Evolutionary conservation across 1,140 invertebrate genomes (phyloP).

Genomic region (Cydia amplana): DNA sequence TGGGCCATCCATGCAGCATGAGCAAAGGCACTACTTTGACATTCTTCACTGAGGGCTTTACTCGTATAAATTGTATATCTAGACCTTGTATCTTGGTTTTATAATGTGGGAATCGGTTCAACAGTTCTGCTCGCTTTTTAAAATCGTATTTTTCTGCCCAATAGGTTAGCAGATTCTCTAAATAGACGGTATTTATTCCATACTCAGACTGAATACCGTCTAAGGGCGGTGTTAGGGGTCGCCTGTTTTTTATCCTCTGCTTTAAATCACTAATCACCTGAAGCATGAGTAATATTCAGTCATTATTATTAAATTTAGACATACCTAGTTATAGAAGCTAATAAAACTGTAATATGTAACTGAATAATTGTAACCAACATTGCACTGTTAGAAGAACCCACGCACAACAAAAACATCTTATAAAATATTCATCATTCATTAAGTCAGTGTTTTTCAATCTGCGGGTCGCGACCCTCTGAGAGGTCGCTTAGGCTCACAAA

Average conservation of each 20-base stretch:
- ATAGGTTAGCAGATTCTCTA: constrained; percentile 85
- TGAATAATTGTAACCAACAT: too few species aligned
- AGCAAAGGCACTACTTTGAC: constrained; percentile 85
- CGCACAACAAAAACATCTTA: too few species aligned
- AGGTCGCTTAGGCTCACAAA: too few species aligned
- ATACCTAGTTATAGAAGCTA: too few species aligned
- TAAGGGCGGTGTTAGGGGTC: constrained; percentile 81
- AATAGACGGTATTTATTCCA: constrained; percentile 86
- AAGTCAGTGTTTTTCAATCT: too few species aligned
- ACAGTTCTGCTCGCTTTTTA: constrained; percentile 81
- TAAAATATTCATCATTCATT: too few species aligned
- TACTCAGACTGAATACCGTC: constrained; percentile 87
- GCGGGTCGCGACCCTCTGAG: too few species aligned
- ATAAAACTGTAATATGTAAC: too few species aligned
- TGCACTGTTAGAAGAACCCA: too few species aligned
- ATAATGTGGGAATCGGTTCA: constrained; percentile 88
- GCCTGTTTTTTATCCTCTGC: constrained; percentile 80
- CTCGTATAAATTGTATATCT: constrained; percentile 87
- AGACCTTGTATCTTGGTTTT: constrained; percentile 86
- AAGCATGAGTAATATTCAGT: constrained; percentile 34
- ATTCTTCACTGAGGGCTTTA: constrained; percentile 70
- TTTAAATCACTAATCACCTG: constrained; percentile 84
- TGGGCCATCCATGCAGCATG: constrained; percentile 96
- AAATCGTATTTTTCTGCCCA: constrained; percentile 89
- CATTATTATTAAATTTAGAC: background rate